These are phyloP conservation scores for Leptobrachium ailaonicum DNA, from an alignment of 2,113 vertebrate species.

Conservation along the genomic window DNA sequence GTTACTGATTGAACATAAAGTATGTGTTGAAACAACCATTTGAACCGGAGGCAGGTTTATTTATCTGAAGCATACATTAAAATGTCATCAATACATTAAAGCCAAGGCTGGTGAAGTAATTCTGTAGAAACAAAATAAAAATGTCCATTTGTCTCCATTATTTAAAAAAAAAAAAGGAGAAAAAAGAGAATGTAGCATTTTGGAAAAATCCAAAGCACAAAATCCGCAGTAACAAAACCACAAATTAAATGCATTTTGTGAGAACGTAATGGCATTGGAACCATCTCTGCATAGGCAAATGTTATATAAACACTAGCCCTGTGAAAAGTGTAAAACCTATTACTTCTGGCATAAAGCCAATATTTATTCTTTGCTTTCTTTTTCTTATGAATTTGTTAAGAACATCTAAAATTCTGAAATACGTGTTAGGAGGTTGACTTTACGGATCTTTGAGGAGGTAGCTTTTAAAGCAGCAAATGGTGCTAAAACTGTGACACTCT, in stretches of 20 bases:
- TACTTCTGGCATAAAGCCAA: not conserved
- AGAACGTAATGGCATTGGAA: not conserved
- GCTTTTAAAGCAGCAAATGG: not conserved
- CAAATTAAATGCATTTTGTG: not conserved
- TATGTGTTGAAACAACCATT: not conserved
- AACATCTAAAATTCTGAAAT: not conserved
- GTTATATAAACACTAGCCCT: not conserved
- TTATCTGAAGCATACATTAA: not conserved
- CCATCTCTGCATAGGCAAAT: not conserved
- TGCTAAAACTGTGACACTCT: too few relatives aligned
- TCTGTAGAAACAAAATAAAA: constrained; percentile 2
- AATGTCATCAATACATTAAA: constrained; percentile 4
- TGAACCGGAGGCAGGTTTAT: not conserved
- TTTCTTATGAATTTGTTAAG: not conserved
- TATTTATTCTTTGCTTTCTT: too few relatives aligned
- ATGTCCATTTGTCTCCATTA: not conserved
- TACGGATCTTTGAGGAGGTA: not conserved
- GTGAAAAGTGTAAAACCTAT: not conserved
- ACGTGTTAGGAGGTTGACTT: not conserved
- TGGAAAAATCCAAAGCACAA: not conserved
- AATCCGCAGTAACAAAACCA: not conserved
- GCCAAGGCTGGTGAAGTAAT: not conserved
- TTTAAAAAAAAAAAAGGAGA: not conserved
- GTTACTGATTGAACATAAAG: not conserved
- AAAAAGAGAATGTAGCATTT: not conserved